Evolutionary conservation across 2,888 invertebrate species (phyloP), one percentile per base, ranked within the genome.

Genomic region (Tolmerus cingulatus): DNA sequence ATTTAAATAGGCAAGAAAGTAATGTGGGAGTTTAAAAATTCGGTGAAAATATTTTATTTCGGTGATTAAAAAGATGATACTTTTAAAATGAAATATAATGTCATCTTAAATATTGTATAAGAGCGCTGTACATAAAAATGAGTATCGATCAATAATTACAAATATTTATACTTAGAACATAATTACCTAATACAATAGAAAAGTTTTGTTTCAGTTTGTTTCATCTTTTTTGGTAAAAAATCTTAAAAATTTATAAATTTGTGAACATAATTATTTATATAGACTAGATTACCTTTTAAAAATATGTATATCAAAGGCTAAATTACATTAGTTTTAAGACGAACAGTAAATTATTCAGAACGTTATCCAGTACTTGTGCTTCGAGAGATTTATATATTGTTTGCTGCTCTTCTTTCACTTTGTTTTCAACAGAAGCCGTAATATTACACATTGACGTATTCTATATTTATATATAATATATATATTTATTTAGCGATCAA

Each of bases 211-310:
- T 82, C 57, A 57, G 23, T 82, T 82, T 82, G 27, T 82, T 82
- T 66, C 40, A 79, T 79, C 57, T 84, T 46, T 85, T 85, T 85
- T 85, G 85, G 85, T 85, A 85, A 85, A 85, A 85, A 85, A 85
- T 74, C 43, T 85, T 85, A 85, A 74, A 85, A 85, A 74, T 85
- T 85, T 74, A 74, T 74, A 85, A 85, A 74, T 85, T 85, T 85
- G 74, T 74, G 85, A 88, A 88, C 87, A 87, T 85, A 87, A 88
- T 66, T 82, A 76, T 57, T 86, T 86, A 77, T 88, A 88, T 87
- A 87, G 88, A 88, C 88, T 88, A 88, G 88, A 88, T 88, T 88
- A 88, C 51, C 86, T 78, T 88, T 87, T 86, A 88, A 87, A 87
- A 87, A 88, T 88, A 87, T 87, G 78, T 84, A 81, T 88, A 87